Evolutionary conservation across 2,113 vertebrate genomes (phyloP), one percentile per base, ranked within the genome.

Genomic region (Pterocles gutturalis): DNA sequence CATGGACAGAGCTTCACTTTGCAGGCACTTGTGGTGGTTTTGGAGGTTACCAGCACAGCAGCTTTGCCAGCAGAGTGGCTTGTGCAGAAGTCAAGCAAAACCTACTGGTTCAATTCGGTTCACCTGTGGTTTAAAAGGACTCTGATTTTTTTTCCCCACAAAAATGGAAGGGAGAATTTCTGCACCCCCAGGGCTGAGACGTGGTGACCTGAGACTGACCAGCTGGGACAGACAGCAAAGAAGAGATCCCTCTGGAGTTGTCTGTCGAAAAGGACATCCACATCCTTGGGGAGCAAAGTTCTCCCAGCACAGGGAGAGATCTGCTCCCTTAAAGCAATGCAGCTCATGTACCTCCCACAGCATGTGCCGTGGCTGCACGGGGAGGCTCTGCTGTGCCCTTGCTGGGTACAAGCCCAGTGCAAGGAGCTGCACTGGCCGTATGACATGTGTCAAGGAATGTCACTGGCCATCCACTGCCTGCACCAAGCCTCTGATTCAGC

Each of bases 191-290:
- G 17, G 16, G 12, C 61, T 76, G 31, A 66, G 26, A 38, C 6
- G 5, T 5, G 7, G 17, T n/a, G 36, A 21, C 34, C 58, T 33
- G 55, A 84, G 38, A 33, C 54, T 10, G 5, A 1, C 45, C 29
- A 11, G 10, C 1, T 7, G 25, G 58, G 3, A 13, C 62, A 73
- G 72, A 17, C 9, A 41, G 21, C 0, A 4, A 38, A 58, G 57
- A 67, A 46, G 11, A 33, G 33, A 2, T 31, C 1, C 24, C 5
- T 58, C 58, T 45, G 1, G 0, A 19, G 36, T 0, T 36, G 17
- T 26, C 46, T 71, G 36, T 57, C 2, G 1, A 55, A 66, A 45
- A 72, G 34, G 33, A 36, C 1, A 1, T 18, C 31, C 31, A 11
- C 11, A 61, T 29, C 53, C 34, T 19, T 24, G 14, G 41, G 46